Conservation (phyloP, 2,888 invertebrate genomes). For the Spilosoma lubricipeda region DNA sequence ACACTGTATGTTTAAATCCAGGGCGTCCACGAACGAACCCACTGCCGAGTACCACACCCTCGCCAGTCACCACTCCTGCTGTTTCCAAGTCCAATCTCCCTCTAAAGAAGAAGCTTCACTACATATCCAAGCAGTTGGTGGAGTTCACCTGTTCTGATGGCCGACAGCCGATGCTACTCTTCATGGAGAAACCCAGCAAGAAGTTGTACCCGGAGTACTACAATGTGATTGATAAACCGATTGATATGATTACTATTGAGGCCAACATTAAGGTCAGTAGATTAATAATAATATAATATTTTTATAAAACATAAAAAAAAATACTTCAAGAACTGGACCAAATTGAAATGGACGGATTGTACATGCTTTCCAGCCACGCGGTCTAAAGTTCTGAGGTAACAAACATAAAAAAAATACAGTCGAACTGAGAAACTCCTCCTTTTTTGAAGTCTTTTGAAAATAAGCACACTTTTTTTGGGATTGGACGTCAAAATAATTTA, state of each 20-base stretch:
- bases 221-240: slow-evolving; percentile 96
- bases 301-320: background rate
- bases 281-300: background rate
- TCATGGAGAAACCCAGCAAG: slow-evolving; percentile 98
- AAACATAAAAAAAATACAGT: no score
- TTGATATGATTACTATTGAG: slow-evolving; percentile 98
- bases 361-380: no score
- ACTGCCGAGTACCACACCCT: slow-evolving; percentile 52
- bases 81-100: slow-evolving; percentile 83
- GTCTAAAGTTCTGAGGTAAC: no score
- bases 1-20: slow-evolving; percentile 37
- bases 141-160: slow-evolving; percentile 88
- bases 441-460: no score
- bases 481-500: no score
- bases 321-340: no score
- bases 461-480: background rate
- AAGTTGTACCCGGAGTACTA: slow-evolving; percentile 98
- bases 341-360: no score
- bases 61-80: slow-evolving; percentile 57
- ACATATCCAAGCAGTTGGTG: slow-evolving; percentile 89
- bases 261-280: slow-evolving; percentile 91
- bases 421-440: no score
- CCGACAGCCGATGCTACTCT: slow-evolving; percentile 94
- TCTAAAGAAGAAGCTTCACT: slow-evolving; percentile 92
- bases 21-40: slow-evolving; percentile 81